A percentile compares a stretch with the other conserved stretches of the same genome.
These are phyloP conservation scores for Agrilus cyanescens DNA, from an alignment of 2,888 invertebrate species.

Conservation along the genomic window DNA sequence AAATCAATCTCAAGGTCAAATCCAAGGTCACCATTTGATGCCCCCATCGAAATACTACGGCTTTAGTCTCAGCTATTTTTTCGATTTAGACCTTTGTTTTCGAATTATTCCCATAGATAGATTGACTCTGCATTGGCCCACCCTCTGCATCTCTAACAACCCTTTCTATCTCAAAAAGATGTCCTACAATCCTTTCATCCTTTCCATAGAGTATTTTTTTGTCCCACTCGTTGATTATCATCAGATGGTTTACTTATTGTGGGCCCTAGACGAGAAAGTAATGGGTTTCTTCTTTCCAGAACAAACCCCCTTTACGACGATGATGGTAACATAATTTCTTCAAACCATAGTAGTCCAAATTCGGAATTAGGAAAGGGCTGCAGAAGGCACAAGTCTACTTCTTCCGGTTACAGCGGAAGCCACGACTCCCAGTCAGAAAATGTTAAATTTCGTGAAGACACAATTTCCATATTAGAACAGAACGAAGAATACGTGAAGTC, in stretches of 20 bases:
- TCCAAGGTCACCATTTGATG: too few relatives aligned
- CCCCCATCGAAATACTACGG: too few relatives aligned
- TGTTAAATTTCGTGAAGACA: conserved; percentile 24
- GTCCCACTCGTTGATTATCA: not conserved
- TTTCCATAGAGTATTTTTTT: not conserved
- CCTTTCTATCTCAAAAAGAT: not conserved
- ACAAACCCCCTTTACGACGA: conserved; percentile 34
- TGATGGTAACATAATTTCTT: conserved; percentile 12
- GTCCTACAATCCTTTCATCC: not conserved
- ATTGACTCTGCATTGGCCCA: conserved; percentile 1
- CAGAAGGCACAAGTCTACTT: conserved; percentile 25
- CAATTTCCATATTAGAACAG: conserved; percentile 29
- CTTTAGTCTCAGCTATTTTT: too few relatives aligned
- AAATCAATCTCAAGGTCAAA: too few relatives aligned
- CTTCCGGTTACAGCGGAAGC: conserved; percentile 34
- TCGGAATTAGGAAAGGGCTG: conserved; percentile 8
- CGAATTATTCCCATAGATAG: not conserved
- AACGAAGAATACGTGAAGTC: conserved; percentile 33
- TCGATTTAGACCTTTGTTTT: too few relatives aligned
- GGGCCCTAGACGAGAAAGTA: not conserved
- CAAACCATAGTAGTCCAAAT: conserved; percentile 17
- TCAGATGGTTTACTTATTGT: too few relatives aligned
- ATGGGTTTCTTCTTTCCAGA: conserved; percentile 21
- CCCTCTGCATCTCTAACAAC: not conserved
- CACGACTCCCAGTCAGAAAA: conserved; percentile 18